phyloP scores from a whole-genome alignment of 1,140 invertebrate genomes.

The Panagrolaimus sp. region DNA sequence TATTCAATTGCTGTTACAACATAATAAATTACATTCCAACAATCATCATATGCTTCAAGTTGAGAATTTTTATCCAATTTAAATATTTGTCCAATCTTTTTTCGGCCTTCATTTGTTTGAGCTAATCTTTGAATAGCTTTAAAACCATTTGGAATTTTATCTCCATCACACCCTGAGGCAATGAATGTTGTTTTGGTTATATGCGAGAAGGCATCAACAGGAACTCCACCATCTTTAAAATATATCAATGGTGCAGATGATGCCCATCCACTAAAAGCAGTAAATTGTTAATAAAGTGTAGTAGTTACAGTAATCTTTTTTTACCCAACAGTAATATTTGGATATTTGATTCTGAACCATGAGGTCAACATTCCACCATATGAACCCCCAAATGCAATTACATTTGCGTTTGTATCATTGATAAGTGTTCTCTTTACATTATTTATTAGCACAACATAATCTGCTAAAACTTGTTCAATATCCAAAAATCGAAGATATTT shows the following conservation, averaged over 20 bases:
- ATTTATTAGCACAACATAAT: slow-evolving; percentile 80
- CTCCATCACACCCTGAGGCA: not conserved
- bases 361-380: slow-evolving; percentile 79
- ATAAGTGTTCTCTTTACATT: slow-evolving; percentile 61
- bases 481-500: slow-evolving; percentile 40
- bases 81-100: not conserved
- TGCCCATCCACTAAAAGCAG: slow-evolving; percentile 13
- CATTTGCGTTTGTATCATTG: slow-evolving; percentile 58
- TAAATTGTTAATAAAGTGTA: too few species aligned
- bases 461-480: slow-evolving; percentile 67
- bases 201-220: not conserved
- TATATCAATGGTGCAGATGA: slow-evolving; percentile 2
- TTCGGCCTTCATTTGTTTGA: not conserved
- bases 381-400: slow-evolving; percentile 76
- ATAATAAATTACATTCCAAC: not conserved
- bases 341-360: slow-evolving; percentile 91
- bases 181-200: not conserved
- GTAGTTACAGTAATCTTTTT: not conserved
- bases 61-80: slow-evolving; percentile 11
- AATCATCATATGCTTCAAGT: not conserved
- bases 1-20: slow-evolving; percentile 17
- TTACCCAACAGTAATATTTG: slow-evolving; percentile 73
- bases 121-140: not conserved
- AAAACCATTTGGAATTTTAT: not conserved
- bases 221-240: slow-evolving; percentile 3